Evolutionary conservation across 2,888 invertebrate genomes (phyloP), one percentile per base, ranked within the genome.

Genomic region (Zygogramma bicolorata): DNA sequence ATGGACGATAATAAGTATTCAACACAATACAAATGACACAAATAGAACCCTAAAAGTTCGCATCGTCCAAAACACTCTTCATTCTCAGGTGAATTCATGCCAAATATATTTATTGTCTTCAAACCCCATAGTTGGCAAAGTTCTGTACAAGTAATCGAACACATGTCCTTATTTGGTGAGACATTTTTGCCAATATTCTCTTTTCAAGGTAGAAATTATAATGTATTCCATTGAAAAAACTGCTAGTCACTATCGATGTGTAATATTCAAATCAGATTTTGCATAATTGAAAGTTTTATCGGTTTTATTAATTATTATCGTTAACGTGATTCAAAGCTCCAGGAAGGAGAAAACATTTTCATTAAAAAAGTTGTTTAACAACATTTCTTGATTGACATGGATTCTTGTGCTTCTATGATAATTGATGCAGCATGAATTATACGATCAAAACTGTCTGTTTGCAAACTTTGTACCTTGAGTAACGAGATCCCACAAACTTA

Each of bases 211-310:
- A 25, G 25, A 53, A 53, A 25, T 25, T n/a, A 25, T 61, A 61
- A 61, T 40, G 22, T 40, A 34, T n/a, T 13, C 61, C 7, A 34
- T 40, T 25, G 4, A n/a, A 25, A 61, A 38, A 27, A 46, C 7
- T 46, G 62, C 62, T n/a, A 62, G 62, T 62, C 62, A 62, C 42
- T 3, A 22, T 62, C 22, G 42, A 42, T 62, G 29, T 42, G 62
- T 27, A 62, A 27, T 62, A 62, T 62, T 62, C 42, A 40, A 25
- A 62, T 62, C 25, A 25, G 20, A 62, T 42, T 62, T 22, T n/a
- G 20, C 20, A 38, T 61, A 61, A 38, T 61, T 27, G 61, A 61
- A 31, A n/a, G 18, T 53, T 22, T 18, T 42, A 62, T 46, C 27
- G 42, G 25, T 25, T 42, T 62, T 10, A 62, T 62, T 46, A 27